A percentile compares a stretch with the other conserved stretches of the same genome.
These are phyloP conservation scores for Sitophilus oryzae DNA, from an alignment of 1,140 invertebrate genomes.

Conservation along the genomic window DNA sequence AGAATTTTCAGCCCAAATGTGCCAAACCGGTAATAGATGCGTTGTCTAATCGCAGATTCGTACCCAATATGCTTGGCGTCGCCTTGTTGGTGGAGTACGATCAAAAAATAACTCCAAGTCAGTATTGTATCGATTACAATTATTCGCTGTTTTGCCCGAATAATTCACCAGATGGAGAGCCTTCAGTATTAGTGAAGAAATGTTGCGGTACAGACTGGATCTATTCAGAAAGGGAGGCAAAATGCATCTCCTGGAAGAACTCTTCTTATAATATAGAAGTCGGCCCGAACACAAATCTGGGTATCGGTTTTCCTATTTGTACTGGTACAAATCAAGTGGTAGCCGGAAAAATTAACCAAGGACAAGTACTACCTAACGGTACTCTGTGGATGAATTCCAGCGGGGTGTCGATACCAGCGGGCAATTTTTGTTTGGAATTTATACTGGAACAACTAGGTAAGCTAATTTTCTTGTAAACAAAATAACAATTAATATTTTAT, in stretches of 20 bases:
- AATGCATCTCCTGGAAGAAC: constrained; percentile 29
- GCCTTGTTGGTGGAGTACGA: constrained; percentile 29
- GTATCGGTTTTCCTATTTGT: constrained; percentile 52
- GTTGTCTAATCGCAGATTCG: constrained; percentile 16
- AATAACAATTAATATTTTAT: too few relatives aligned
- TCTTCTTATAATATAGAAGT: constrained; percentile 22
- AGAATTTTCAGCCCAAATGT: constrained; percentile 25
- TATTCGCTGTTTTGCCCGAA: constrained; percentile 29
- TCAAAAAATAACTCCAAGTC: constrained; percentile 26
- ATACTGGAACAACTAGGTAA: constrained; percentile 48
- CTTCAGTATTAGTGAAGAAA: constrained; percentile 45
- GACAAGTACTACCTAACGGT: constrained; percentile 47
- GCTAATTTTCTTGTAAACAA: constrained; percentile 3
- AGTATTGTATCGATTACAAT: constrained; percentile 36
- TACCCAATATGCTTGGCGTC: constrained; percentile 31
- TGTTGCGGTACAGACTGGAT: constrained; percentile 54
- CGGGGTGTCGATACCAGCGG: constrained; percentile 43
- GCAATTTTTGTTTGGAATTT: constrained; percentile 58
- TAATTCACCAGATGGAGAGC: constrained; percentile 12
- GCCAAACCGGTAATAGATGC: constrained; percentile 16
- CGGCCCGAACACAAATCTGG: constrained; percentile 34
- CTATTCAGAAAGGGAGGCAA: constrained; percentile 51
- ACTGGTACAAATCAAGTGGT: constrained; percentile 31
- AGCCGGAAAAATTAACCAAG: constrained; percentile 44
- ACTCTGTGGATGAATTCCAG: constrained; percentile 41